Base-by-base conservation (phyloP, 2,113 vertebrate genomes). In the Prinia subflava region DNA sequence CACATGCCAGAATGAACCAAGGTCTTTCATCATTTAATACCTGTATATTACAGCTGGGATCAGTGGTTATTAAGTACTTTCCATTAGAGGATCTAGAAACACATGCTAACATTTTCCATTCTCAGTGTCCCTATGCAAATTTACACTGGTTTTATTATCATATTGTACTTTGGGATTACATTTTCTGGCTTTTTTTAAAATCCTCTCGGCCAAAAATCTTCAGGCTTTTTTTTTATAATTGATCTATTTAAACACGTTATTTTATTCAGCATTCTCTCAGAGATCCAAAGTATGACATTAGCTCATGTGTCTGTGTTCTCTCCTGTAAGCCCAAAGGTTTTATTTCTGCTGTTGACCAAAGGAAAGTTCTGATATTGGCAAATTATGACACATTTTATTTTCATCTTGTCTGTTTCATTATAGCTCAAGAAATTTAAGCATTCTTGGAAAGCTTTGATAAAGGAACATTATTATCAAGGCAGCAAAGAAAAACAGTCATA, bases 1-100 rank as follows among this genome's bases (percentile, higher is more conserved):
- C 52, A 62, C 19, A 64, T 71, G 79, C 82, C 47, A 90, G 68
- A 95, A 90, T 42, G 56, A 94, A 53, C 67, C 47, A 35, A 68
- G 23, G 44, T 23, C 31, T 94, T 92, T 94, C 1, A 1, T 94
- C 90, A 90, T 95, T 93, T 94, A 86, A 90, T 83, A 55, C 49
- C 41, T 17, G 5, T 68, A 12, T 57, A 75, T 83, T 92, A 74
- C 94, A 64, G 56, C 21, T 64, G 92, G 91, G 89, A 96, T 56
- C 30, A 27, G 56, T 83, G 64, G 64, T 82, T 89, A 92, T 92
- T 83, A 83, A 95, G 74, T 46, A 35, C 41, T 89, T 95, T 73
- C 76, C 62, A 87, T 93, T 90, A 84, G 31, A 92, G 81, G 50
- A 74, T 81, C 9, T 80, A 77, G 76, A 60, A 88, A 78, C 73